phyloP scores from a whole-genome alignment of 2,888 invertebrate genomes.

The Macaria liturata region DNA sequence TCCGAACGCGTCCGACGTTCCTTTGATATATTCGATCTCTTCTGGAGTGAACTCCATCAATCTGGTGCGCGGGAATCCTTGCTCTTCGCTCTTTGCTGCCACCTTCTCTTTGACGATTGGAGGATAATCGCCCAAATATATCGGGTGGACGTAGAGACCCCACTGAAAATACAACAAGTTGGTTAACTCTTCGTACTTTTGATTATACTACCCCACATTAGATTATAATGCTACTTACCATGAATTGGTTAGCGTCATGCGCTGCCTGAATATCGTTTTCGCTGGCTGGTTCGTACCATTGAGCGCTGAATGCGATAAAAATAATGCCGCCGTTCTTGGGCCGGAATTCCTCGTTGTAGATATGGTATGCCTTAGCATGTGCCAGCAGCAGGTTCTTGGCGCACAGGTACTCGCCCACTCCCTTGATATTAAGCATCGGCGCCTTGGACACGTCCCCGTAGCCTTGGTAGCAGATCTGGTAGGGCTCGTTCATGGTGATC shows the following conservation, averaged over 20 bases:
- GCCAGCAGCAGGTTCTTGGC: constrained; percentile 74
- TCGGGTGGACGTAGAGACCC: constrained; percentile 84
- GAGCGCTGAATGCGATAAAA: constrained; percentile 78
- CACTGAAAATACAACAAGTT: constrained; percentile 47
- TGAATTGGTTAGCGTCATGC: constrained; percentile 73
- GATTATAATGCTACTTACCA: constrained; percentile 46
- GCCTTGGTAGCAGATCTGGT: constrained; percentile 54
- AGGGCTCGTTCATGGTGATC: constrained; percentile 83
- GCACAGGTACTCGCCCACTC: constrained; percentile 74
- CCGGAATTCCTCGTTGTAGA: constrained; percentile 59
- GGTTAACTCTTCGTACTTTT: too few species aligned
- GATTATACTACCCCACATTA: too few species aligned
- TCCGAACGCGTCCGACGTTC: constrained; percentile 60
- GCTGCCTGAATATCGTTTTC: constrained; percentile 69
- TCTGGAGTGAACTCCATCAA: constrained; percentile 65
- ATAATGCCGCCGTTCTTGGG: constrained; percentile 59
- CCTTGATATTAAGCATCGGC: constrained; percentile 57
- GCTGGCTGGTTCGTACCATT: constrained; percentile 68
- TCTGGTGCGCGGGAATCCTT: constrained; percentile 67
- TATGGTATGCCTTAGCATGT: constrained; percentile 73
- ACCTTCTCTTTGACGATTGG: constrained; percentile 80
- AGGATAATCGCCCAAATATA: constrained; percentile 85
- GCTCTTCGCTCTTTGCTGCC: constrained; percentile 71
- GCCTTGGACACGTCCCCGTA: constrained; percentile 59
- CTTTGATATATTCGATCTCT: constrained; percentile 57